Percentiles rank a stretch among this genome's conserved stretches.
Evolutionary conservation across 2,888 invertebrate genomes (phyloP).

Genomic region (Sinhomidia bicolor): DNA sequence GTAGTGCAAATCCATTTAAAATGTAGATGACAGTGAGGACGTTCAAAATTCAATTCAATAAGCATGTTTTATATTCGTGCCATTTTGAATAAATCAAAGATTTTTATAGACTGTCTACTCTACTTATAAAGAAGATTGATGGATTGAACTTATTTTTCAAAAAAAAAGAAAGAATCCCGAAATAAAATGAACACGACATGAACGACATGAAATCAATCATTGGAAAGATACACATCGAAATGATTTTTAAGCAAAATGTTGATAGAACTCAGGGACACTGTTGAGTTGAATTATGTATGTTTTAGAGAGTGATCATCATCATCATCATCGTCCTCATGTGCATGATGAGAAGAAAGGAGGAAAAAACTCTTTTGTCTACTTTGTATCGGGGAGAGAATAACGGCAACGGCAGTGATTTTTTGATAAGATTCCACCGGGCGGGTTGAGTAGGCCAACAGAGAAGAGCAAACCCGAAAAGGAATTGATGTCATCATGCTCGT

Average conservation of each 20-base stretch:
- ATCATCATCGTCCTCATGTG: too few relatives aligned
- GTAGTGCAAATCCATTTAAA: not conserved
- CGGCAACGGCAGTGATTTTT: not conserved
- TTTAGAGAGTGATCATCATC: not conserved
- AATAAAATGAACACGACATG: not conserved
- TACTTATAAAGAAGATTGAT: conserved; percentile 24
- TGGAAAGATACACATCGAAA: conserved; percentile 36
- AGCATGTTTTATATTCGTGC: too few relatives aligned
- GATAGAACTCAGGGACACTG: not conserved
- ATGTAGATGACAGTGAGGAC: not conserved
- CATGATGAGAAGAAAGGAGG: not conserved
- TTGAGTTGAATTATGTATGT: not conserved
- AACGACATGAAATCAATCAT: conserved; percentile 49
- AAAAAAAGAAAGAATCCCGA: too few relatives aligned
- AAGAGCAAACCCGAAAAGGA: conserved; percentile 40
- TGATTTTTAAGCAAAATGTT: conserved; percentile 14
- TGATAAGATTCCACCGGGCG: not conserved
- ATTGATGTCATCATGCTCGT: conserved; percentile 51
- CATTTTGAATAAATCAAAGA: not conserved
- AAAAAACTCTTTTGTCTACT: conserved; percentile 39
- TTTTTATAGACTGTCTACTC: not conserved
- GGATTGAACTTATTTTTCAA: not conserved
- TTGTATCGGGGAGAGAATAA: not conserved
- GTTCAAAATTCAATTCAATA: too few relatives aligned
- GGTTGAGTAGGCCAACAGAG: not conserved